Base-by-base conservation (phyloP, 2,888 invertebrate species). In the Lathronympha strigana region DNA sequence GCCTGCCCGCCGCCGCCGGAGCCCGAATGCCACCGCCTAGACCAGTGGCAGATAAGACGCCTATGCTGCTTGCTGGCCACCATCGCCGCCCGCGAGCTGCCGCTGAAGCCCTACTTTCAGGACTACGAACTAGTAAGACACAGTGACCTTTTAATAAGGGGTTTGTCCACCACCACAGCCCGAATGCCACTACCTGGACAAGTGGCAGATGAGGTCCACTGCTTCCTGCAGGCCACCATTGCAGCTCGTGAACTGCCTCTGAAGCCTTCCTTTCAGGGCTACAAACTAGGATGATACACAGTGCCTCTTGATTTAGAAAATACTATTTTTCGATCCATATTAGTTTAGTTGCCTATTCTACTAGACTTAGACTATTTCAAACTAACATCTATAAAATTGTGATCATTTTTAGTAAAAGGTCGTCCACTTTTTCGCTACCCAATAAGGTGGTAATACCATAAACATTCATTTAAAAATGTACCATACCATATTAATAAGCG, bases 251-350 rank as follows among this genome's bases (percentile, higher is more conserved):
- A 95, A 73, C 81, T 96, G 36, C 93, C 95, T 0, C 84, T 96
- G 55, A 88, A 93, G 71, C 96, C 96, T 0, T 96, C 95, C 83
- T 95, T 95, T 82, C 95, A 95, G 81, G 95, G 95, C 78, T 95
- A 95, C 72, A 95, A 95, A 76, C 82, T 95, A 83, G 95, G 94
- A 77, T 76, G 69, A n/a, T n/a, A 47, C 13, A 94, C 1, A 28
- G 3, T 15, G 28, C 28, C 5, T 28, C n/a, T n/a, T n/a, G n/a
- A n/a, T n/a, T n/a, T n/a, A n/a, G n/a, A n/a, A n/a, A n/a, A n/a
- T n/a, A n/a, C n/a, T n/a, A n/a, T n/a, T n/a, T n/a, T n/a, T n/a
- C n/a, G n/a, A n/a, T n/a, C n/a, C n/a, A n/a, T n/a, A n/a, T n/a
- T n/a, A n/a, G n/a, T n/a, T n/a, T n/a, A n/a, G n/a, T n/a, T n/a